Evolutionary conservation across 1,140 invertebrate genomes (phyloP).

Genomic region (Calephelis virginiensis): DNA sequence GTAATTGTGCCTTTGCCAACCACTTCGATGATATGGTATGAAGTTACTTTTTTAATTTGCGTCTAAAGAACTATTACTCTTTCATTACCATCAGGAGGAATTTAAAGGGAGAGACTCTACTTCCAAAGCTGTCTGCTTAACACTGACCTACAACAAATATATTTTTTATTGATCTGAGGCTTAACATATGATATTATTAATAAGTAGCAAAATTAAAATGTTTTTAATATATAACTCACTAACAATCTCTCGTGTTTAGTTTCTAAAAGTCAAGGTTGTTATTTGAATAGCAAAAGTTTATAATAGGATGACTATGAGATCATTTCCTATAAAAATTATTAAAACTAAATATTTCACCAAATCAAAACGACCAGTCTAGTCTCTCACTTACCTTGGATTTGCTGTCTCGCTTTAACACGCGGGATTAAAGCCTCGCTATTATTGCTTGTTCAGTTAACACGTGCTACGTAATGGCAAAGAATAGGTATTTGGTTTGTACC

Average conservation of each 20-base stretch:
- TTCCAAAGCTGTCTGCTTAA: no score
- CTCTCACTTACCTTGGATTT: conserved; percentile 61
- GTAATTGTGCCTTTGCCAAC: no score
- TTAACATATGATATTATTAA: no score
- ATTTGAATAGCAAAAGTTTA: conserved; percentile 20
- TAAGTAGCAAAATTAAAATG: no score
- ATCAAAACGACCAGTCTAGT: conserved; percentile 49
- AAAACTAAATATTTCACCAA: conserved; percentile 50
- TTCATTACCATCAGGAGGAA: no score
- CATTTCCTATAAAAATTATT: conserved; percentile 60
- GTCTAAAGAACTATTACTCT: no score
- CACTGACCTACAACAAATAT: no score
- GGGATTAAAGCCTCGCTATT: conserved; percentile 39
- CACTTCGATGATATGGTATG: no score
- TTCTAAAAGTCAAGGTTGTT: conserved; percentile 36
- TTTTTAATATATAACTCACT: no score
- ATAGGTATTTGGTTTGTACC: conserved; percentile 22
- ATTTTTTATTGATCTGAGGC: no score
- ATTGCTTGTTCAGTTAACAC: conserved; percentile 50
- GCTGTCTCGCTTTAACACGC: conserved; percentile 42
- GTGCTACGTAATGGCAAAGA: conserved; percentile 56
- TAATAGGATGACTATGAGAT: conserved; percentile 50
- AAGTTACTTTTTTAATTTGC: no score
- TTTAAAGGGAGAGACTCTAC: no score
- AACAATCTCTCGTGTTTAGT: neutral